Base-by-base conservation (phyloP, 2,888 invertebrate species). In the Clunio marinus region DNA sequence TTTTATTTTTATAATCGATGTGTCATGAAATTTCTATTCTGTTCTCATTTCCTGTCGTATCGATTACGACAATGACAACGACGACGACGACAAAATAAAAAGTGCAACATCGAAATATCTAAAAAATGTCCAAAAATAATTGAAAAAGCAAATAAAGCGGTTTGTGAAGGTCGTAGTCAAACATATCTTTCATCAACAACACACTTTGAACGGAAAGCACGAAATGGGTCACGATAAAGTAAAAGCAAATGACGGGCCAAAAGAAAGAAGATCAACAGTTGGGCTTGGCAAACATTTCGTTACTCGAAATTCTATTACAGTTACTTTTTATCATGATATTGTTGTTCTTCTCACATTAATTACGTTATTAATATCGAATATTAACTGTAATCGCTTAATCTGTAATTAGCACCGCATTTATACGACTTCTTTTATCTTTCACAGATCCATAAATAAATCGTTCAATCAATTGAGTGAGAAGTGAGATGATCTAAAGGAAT, bases 21-120 rank as follows among this genome's bases (percentile, higher is more conserved):
- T n/a, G 37, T 37, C 60, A 32, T 35, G 7, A 15, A 45, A 24
- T 63, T 46, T 63, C 63, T 46, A 63, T 63, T 25, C 24, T 46
- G 63, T 46, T 63, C 63, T 27, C 46, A 63, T 25, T 63, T 27
- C n/a, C 27, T 57, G 25, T 32, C 32, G 32, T 32, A 4, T 7
- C 32, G n/a, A 32, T 32, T 32, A 10, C 10, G 32, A 32, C 4
- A 32, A 7, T 32, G 4, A 32, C 32, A 10, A 32, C 32, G 32
- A 7, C 32, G 32, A 32, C 10, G 32, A 32, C 32, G 5, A 4
- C 55, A 55, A n/a, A 57, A 51, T 17, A 17, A 20, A 51, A 32
- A 8, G 32, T 32, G 32, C 32, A 32, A 10, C 32, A 10, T 32
- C 10, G 32, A 13, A 32, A 8, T 32, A 32, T 32, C 13, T 5